These are phyloP conservation scores for Argyresthia goedartella DNA, from an alignment of 2,888 invertebrate genomes.

Conservation along the genomic window DNA sequence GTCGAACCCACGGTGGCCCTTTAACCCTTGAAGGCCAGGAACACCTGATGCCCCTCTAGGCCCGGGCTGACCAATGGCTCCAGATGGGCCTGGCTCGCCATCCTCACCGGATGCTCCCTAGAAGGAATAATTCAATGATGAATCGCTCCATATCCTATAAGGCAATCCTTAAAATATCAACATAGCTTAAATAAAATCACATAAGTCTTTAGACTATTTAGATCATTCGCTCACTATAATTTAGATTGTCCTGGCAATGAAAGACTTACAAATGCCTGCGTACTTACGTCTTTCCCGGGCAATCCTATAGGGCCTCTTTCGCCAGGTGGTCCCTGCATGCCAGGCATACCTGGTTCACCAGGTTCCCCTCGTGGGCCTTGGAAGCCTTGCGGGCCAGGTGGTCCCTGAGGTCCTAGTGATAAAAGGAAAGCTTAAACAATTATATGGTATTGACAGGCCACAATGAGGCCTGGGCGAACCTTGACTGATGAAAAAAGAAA, in stretches of 20 bases:
- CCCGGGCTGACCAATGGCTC: conserved; percentile 79
- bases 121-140: neutral
- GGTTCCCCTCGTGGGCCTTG: conserved; percentile 86
- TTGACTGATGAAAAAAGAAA: too few relatives aligned
- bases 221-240: too few relatives aligned
- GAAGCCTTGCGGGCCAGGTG: conserved; percentile 80
- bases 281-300: conserved; percentile 81
- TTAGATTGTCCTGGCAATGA: too few relatives aligned
- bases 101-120: conserved; percentile 84
- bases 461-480: too few relatives aligned
- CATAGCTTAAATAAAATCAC: too few relatives aligned
- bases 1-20: conserved; percentile 85
- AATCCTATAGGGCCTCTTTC: conserved; percentile 78
- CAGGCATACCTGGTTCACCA: conserved; percentile 80
- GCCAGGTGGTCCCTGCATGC: conserved; percentile 76
- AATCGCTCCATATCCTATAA: too few relatives aligned
- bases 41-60: conserved; percentile 79
- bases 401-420: conserved; percentile 52
- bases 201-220: too few relatives aligned
- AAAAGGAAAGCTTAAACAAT: too few relatives aligned
- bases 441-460: too few relatives aligned
- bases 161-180: too few relatives aligned
- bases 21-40: conserved; percentile 85
- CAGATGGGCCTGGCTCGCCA: conserved; percentile 82
- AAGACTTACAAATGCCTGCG: too few relatives aligned